These are phyloP conservation scores for Aspiorhynchus laticeps DNA, from an alignment of 2,113 vertebrate genomes.

Conservation along the genomic window DNA sequence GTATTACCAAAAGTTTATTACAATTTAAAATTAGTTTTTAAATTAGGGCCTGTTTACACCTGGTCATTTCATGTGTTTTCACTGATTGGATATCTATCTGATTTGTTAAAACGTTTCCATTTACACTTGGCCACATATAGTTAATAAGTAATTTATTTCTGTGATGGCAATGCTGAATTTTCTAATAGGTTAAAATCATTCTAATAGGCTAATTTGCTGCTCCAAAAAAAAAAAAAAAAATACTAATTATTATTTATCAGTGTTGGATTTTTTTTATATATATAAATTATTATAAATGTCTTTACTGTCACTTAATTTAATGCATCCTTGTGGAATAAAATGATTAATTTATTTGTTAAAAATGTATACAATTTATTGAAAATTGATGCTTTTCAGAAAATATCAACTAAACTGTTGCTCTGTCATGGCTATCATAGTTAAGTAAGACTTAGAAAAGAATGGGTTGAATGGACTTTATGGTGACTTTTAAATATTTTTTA, in stretches of 20 bases:
- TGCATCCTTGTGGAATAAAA: neutral
- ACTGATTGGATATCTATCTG: too few species aligned
- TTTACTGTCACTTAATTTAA: neutral
- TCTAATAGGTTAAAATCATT: neutral
- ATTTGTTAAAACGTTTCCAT: too few species aligned
- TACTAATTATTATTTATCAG: neutral
- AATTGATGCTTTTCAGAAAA: neutral
- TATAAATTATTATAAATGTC: neutral
- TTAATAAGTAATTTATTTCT: neutral
- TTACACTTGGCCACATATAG: too few species aligned
- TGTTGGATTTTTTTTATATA: neutral
- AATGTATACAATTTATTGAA: neutral
- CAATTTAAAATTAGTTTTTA: too few species aligned
- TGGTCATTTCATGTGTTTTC: too few species aligned
- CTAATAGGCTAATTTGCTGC: neutral
- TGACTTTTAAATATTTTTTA: neutral
- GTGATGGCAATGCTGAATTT: neutral
- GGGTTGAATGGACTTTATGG: neutral
- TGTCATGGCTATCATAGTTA: neutral
- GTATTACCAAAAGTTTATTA: too few species aligned
- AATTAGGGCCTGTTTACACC: too few species aligned
- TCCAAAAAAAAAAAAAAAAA: neutral
- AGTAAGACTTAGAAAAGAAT: neutral
- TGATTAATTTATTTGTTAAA: neutral
- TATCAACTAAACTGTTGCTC: neutral